Percentiles rank a stretch among this genome's conserved stretches.
These are phyloP conservation scores for Leptopilina drosophilae DNA, from an alignment of 2,888 invertebrate genomes.

Conservation along the genomic window DNA sequence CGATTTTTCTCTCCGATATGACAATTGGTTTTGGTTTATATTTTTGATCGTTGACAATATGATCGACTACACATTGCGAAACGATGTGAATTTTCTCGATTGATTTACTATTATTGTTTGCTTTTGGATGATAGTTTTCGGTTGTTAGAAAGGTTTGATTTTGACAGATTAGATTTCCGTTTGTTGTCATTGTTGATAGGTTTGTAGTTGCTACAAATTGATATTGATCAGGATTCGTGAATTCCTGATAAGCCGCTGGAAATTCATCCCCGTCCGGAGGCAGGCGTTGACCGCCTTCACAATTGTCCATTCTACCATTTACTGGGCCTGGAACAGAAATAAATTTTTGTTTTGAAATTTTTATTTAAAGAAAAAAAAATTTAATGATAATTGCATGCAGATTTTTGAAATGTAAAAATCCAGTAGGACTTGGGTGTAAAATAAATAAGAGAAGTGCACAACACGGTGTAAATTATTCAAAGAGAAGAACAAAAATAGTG, in stretches of 20 bases:
- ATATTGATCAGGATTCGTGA: conserved; percentile 72
- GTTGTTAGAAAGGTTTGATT: conserved; percentile 55
- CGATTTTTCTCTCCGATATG: conserved; percentile 70
- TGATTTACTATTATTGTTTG: conserved; percentile 48
- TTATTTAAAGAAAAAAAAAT: too few species aligned
- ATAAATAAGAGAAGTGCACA: too few species aligned
- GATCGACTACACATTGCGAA: conserved; percentile 48
- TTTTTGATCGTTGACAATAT: conserved; percentile 44
- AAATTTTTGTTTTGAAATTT: background rate
- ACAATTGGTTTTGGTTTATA: conserved; percentile 9
- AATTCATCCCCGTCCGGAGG: conserved; percentile 92
- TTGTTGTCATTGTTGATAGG: conserved; percentile 53
- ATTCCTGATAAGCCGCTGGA: conserved; percentile 84
- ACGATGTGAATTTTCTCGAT: conserved; percentile 47
- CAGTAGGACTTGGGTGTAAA: too few species aligned
- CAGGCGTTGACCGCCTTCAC: conserved; percentile 83
- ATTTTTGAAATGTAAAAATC: too few species aligned
- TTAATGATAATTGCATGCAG: too few species aligned
- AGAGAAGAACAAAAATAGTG: background rate
- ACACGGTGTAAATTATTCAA: too few species aligned
- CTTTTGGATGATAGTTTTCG: conserved; percentile 57
- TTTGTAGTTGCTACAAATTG: conserved; percentile 55
- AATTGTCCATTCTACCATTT: conserved; percentile 78
- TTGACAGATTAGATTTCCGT: conserved; percentile 52
- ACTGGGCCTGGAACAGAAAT: conserved; percentile 66